These are phyloP conservation scores for Phalacrocorax aristotelis DNA, from an alignment of 2,113 vertebrate genomes.

Conservation along the genomic window DNA sequence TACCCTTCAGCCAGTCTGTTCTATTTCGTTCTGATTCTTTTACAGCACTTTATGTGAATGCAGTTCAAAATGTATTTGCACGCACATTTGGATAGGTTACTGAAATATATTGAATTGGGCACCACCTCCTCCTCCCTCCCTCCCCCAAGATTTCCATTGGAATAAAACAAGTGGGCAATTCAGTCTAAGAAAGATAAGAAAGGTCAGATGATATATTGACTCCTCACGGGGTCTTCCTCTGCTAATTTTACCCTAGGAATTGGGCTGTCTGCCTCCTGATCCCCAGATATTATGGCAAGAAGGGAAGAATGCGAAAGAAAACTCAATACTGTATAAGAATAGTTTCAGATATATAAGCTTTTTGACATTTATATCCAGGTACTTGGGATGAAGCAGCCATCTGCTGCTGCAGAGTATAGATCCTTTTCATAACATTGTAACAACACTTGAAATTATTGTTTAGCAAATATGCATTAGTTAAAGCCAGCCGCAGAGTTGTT, in stretches of 20 bases:
- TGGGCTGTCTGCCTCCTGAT: neutral
- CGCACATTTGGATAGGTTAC: rapidly evolving
- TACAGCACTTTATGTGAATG: neutral
- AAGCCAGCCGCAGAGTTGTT: neutral
- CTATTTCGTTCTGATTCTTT: neutral
- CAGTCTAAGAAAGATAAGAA: neutral
- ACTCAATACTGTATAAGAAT: rapidly evolving
- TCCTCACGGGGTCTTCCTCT: neutral
- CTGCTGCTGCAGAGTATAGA: neutral
- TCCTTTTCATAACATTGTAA: neutral
- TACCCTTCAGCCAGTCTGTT: neutral
- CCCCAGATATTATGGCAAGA: neutral
- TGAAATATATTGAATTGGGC: neutral
- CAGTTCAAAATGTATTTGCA: neutral
- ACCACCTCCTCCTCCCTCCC: too few species aligned
- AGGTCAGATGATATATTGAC: neutral
- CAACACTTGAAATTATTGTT: neutral
- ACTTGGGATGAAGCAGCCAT: neutral
- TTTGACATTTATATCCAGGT: neutral
- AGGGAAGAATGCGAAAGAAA: neutral
- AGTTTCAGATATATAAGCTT: too few species aligned
- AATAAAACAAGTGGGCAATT: neutral
- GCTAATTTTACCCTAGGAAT: neutral
- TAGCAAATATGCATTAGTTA: neutral
- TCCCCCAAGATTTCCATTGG: neutral